Base-by-base conservation (phyloP, 1,140 invertebrate genomes). In the Melipona quadrifasciata region DNA sequence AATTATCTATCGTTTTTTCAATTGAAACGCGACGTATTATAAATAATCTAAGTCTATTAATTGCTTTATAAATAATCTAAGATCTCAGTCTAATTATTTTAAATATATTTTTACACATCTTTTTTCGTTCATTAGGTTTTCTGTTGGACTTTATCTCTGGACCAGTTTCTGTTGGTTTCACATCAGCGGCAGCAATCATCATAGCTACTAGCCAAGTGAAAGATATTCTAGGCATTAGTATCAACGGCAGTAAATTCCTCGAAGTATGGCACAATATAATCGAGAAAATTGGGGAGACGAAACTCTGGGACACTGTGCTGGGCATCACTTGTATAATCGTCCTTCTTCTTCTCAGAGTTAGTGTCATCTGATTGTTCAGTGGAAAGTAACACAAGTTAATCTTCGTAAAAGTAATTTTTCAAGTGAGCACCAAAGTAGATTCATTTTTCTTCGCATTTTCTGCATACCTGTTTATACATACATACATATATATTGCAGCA, bases 71-170 rank as follows among this genome's bases (percentile, higher is more conserved):
- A n/a, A n/a, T n/a, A n/a, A n/a, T n/a, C n/a, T n/a, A n/a, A n/a
- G n/a, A n/a, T n/a, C n/a, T n/a, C n/a, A n/a, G n/a, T n/a, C n/a
- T n/a, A n/a, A n/a, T n/a, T 68, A 47, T 75, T 75, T 17, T 31
- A 31, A 75, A 58, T 75, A 58, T 17, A 47, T 19, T 27, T 47
- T 58, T 24, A 17, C 14, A 17, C 12, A 53, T 27, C 17, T 39
- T 89, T 80, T 74, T 88, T 82, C 72, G 90, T 92, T 31, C 86
- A 10, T 79, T 94, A 98, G 98, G 98, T 74, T 98, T 98, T 93
- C 94, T 99, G 83, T 97, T 98, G 85, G 97, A 98, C 93, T 99
- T 98, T 94, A 98, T 99, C 89, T 98, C 97, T 51, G 97, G 97
- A 58, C 97, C 98, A n/a, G 98, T 99, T 31, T 98, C 98, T 24